Evolutionary conservation across 2,888 invertebrate species (phyloP).

Genomic region (Glomeris marginata): DNA sequence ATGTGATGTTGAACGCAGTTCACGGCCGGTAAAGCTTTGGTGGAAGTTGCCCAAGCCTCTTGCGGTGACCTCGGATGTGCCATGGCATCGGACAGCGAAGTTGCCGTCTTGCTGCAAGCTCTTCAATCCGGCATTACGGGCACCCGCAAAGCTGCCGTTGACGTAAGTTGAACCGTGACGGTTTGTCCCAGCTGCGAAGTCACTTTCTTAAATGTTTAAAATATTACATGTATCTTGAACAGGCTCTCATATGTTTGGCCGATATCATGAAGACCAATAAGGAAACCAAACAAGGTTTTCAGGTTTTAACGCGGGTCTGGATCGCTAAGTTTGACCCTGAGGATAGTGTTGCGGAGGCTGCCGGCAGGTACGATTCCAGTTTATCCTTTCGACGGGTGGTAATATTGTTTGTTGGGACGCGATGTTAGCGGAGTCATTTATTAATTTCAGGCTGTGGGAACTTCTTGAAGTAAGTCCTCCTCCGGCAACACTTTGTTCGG

Average conservation of each 20-base stretch:
- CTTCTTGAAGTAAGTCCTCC: slow-evolving; percentile 17
- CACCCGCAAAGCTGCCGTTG: slow-evolving; percentile 50
- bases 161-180: slow-evolving; percentile 23
- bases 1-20: too few relatives aligned
- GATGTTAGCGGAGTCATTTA: neutral
- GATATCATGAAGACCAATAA: slow-evolving; percentile 43
- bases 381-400: neutral
- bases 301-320: slow-evolving; percentile 58
- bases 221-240: neutral
- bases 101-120: slow-evolving; percentile 56
- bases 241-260: slow-evolving; percentile 38
- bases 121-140: slow-evolving; percentile 53
- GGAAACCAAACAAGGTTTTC: slow-evolving; percentile 42
- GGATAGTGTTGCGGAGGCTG: slow-evolving; percentile 49
- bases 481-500: slow-evolving; percentile 11
- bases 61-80: slow-evolving; percentile 51
- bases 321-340: slow-evolving; percentile 65
- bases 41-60: slow-evolving; percentile 61
- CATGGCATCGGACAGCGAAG: slow-evolving; percentile 48
- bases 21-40: slow-evolving; percentile 27
- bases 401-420: neutral
- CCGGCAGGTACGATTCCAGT: slow-evolving; percentile 21
- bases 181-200: neutral
- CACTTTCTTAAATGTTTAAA: neutral
- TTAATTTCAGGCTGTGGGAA: slow-evolving; percentile 22